Evolutionary conservation across 2,797 vertebrate species (phyloP).

Genomic region (Bryconaethiops microstoma): DNA sequence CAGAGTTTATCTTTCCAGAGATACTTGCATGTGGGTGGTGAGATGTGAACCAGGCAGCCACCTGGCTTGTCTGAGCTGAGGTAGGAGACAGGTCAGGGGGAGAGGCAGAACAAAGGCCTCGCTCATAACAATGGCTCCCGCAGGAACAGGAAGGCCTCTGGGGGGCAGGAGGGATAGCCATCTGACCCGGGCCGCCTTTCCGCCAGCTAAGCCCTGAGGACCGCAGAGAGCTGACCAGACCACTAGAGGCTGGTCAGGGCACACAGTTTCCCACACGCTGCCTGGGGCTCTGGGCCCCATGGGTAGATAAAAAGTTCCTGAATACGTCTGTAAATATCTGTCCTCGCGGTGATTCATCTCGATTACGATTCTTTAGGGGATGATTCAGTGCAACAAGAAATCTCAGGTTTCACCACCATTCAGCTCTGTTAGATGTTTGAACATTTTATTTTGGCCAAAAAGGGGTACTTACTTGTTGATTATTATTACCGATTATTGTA

Average conservation of each 20-base stretch:
- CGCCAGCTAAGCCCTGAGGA: slow-evolving; percentile 41
- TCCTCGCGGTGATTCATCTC: not conserved
- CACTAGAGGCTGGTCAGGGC: slow-evolving; percentile 27
- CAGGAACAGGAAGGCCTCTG: slow-evolving; percentile 78
- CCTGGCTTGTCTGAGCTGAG: slow-evolving; percentile 58
- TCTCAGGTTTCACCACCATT: not conserved
- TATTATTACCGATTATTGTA: not conserved
- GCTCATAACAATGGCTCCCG: slow-evolving; percentile 74
- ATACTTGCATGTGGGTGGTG: slow-evolving; percentile 12
- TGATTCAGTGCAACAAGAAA: not conserved
- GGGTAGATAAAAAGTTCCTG: slow-evolving; percentile 12
- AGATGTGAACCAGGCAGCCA: slow-evolving; percentile 42
- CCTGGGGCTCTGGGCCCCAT: slow-evolving; percentile 18
- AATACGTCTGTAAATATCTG: not conserved
- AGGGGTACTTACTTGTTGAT: not conserved
- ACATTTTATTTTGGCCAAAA: too few relatives aligned
- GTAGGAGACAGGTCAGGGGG: slow-evolving; percentile 51
- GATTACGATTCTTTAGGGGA: not conserved
- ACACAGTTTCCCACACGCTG: slow-evolving; percentile 40
- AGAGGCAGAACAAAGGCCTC: slow-evolving; percentile 57
- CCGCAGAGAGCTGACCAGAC: slow-evolving; percentile 29
- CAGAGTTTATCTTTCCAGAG: slow-evolving; percentile 15
- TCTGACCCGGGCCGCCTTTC: slow-evolving; percentile 71
- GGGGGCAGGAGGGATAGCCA: slow-evolving; percentile 64
- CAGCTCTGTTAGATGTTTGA: too few relatives aligned